Conservation (phyloP, 2,113 vertebrate genomes). For the Herpetotheres cachinnans region DNA sequence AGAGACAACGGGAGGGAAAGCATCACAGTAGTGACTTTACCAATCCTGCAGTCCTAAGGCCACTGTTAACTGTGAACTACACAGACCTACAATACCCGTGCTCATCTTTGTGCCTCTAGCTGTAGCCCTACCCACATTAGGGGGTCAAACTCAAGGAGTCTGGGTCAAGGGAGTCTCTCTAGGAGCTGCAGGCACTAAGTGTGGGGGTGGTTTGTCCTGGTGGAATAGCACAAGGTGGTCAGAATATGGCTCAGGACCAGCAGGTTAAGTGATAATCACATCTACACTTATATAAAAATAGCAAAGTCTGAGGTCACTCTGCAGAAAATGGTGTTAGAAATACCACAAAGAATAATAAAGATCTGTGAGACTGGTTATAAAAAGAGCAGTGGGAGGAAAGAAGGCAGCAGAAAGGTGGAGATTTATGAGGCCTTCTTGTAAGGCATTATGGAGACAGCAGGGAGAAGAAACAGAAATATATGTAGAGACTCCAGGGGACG, state of each 20-base stretch:
- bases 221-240: background rate
- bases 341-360: constrained; percentile 22
- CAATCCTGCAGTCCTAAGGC: background rate
- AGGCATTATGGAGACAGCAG: background rate
- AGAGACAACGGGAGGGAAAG: background rate
- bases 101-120: background rate
- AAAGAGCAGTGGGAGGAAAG: background rate
- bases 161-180: background rate
- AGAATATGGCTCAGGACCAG: background rate
- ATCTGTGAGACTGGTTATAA: background rate
- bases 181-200: background rate
- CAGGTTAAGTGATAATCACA: background rate
- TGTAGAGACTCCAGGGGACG: background rate
- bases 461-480: background rate
- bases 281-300: background rate
- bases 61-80: background rate
- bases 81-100: background rate
- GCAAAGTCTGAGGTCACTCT: background rate
- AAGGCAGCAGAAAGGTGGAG: background rate
- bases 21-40: background rate
- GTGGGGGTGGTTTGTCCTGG: background rate
- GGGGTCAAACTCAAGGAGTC: background rate
- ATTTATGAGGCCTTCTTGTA: constrained; percentile 6
- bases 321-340: background rate
- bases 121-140: background rate